Evolutionary conservation across 2,113 vertebrate species (phyloP).

Genomic region (Erpornis zantholeuca): DNA sequence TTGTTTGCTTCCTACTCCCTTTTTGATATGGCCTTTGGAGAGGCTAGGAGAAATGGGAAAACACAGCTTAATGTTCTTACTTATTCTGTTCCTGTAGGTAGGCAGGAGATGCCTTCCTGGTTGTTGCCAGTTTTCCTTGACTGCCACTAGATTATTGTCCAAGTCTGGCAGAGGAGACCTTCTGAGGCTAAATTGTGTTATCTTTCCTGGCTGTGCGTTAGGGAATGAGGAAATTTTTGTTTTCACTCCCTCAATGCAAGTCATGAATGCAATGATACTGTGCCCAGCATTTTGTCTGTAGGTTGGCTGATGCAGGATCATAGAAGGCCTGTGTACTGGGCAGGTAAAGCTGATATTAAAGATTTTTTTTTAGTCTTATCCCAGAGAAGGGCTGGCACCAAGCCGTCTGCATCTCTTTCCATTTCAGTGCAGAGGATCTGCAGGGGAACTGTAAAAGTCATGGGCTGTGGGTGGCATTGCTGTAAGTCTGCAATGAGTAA

Average conservation of each 20-base stretch:
- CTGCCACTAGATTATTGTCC: neutral
- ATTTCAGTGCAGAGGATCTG: neutral
- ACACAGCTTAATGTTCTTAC: accelerated
- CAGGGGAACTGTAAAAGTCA: neutral
- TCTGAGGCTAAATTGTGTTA: neutral
- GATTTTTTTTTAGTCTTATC: neutral
- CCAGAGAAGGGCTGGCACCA: neutral
- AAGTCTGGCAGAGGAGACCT: neutral
- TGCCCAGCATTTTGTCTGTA: neutral
- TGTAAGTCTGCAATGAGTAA: neutral
- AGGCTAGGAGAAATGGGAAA: neutral
- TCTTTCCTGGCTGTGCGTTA: neutral
- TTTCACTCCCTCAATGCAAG: neutral
- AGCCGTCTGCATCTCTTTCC: neutral
- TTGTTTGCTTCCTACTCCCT: neutral
- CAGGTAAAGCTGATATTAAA: neutral
- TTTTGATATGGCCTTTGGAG: neutral
- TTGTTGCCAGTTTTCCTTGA: neutral
- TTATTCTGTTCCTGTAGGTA: neutral
- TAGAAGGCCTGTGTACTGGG: neutral
- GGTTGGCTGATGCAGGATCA: neutral
- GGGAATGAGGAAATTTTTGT: neutral
- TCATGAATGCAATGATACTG: neutral
- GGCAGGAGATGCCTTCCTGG: neutral
- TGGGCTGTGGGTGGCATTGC: neutral